phyloP scores from a whole-genome alignment of 2,888 invertebrate genomes.

The Lasioglossum marginatum region DNA sequence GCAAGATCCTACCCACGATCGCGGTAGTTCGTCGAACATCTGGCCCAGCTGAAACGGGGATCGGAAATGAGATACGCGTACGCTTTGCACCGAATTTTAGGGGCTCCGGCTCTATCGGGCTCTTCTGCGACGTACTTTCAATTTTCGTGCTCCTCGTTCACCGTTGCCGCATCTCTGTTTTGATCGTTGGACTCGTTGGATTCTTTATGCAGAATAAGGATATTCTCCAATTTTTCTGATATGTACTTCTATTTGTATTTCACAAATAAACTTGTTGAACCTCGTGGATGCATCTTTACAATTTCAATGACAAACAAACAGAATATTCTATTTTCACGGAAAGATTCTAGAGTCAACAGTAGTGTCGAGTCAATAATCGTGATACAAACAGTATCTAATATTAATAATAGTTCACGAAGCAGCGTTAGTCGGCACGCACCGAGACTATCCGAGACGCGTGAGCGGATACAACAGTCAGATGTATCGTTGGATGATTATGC shows the following conservation, averaged over 20 bases:
- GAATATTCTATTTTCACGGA: too few species aligned
- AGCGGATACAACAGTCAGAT: background rate
- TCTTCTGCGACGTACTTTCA: background rate
- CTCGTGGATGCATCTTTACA: too few species aligned
- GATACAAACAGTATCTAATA: too few species aligned
- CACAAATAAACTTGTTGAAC: too few species aligned
- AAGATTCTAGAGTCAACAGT: too few species aligned
- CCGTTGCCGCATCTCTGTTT: background rate
- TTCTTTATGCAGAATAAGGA: too few species aligned
- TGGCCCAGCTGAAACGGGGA: background rate
- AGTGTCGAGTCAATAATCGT: too few species aligned
- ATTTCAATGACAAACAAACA: too few species aligned
- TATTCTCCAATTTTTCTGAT: too few species aligned
- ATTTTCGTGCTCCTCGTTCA: background rate
- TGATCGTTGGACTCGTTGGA: background rate
- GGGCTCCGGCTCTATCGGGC: background rate
- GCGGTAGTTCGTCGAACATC: background rate
- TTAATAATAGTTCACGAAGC: too few species aligned
- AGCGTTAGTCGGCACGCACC: background rate
- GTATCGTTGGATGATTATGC: conserved; percentile 25
- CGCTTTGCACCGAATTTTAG: background rate
- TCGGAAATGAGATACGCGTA: background rate
- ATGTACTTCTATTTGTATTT: too few species aligned
- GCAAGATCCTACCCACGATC: background rate
- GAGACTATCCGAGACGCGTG: background rate